Evolutionary conservation across 2,888 invertebrate genomes (phyloP).

Genomic region (Oxytorus armatus): DNA sequence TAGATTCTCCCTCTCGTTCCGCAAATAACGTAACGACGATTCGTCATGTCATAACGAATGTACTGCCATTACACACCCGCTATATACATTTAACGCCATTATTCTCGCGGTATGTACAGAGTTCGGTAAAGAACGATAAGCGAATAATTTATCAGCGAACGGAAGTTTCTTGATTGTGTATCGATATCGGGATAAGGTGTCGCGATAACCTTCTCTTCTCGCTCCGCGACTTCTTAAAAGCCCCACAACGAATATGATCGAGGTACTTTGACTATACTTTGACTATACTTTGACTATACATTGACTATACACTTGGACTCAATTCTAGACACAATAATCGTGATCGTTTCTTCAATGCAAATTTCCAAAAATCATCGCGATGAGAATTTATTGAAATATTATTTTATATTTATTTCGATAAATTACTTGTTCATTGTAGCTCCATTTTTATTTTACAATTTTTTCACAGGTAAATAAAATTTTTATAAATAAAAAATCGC

Average conservation of each 20-base stretch:
- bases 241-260: slow-evolving; percentile 7
- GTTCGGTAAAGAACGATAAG: slow-evolving; percentile 12
- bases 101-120: not conserved
- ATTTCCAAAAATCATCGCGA: too few species aligned
- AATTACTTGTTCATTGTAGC: not conserved
- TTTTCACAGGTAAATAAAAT: too few species aligned
- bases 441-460: not conserved
- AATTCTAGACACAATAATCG: slow-evolving; percentile 7
- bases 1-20: too few species aligned
- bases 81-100: too few species aligned
- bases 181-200: slow-evolving; percentile 38
- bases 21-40: too few species aligned
- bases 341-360: too few species aligned
- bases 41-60: too few species aligned
- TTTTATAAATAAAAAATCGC: too few species aligned
- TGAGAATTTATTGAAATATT: too few species aligned
- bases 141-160: slow-evolving; percentile 17
- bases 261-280: not conserved
- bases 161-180: slow-evolving; percentile 19
- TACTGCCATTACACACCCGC: too few species aligned
- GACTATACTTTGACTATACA: not conserved
- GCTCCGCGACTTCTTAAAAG: not conserved
- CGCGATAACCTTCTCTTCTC: slow-evolving; percentile 27
- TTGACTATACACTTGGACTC: not conserved
- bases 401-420: too few species aligned